These are phyloP conservation scores for Pterobdella sp. DNA, from an alignment of 2,888 invertebrate genomes.

Conservation along the genomic window DNA sequence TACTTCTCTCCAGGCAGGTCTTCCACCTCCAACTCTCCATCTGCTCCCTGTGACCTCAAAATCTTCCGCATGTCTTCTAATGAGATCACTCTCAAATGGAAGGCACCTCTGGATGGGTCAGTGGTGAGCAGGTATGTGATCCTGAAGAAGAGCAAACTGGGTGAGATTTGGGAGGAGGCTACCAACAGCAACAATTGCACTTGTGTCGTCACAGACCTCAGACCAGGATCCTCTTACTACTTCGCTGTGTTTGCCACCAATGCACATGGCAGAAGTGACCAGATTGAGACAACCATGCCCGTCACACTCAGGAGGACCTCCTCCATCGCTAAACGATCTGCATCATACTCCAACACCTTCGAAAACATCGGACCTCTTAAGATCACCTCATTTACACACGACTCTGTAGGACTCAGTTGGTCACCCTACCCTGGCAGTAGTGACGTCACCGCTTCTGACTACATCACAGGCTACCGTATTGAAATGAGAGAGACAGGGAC, in stretches of 20 bases:
- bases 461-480: slow-evolving; percentile 38
- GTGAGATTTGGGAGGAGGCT: slow-evolving; percentile 73
- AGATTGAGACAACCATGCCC: slow-evolving; percentile 45
- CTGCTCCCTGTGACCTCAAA: slow-evolving; percentile 53
- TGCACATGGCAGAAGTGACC: slow-evolving; percentile 72
- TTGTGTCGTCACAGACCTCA: slow-evolving; percentile 31
- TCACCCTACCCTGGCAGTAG: slow-evolving; percentile 59
- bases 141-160: slow-evolving; percentile 48
- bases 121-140: slow-evolving; percentile 47
- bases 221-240: slow-evolving; percentile 66
- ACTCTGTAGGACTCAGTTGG: slow-evolving; percentile 73
- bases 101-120: slow-evolving; percentile 48
- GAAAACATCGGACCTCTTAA: slow-evolving; percentile 33
- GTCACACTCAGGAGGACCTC: slow-evolving; percentile 41
- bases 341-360: background rate
- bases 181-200: slow-evolving; percentile 29
- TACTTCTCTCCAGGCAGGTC: background rate
- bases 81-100: slow-evolving; percentile 49
- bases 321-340: slow-evolving; percentile 39
- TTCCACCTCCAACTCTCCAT: slow-evolving; percentile 41
- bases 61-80: slow-evolving; percentile 45
- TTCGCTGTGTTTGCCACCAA: slow-evolving; percentile 79
- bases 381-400: slow-evolving; percentile 55
- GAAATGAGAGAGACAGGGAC: slow-evolving; percentile 37
- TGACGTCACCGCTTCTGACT: slow-evolving; percentile 35